These are phyloP conservation scores for Panzeria rudis DNA, from an alignment of 2,888 invertebrate genomes.

Conservation along the genomic window DNA sequence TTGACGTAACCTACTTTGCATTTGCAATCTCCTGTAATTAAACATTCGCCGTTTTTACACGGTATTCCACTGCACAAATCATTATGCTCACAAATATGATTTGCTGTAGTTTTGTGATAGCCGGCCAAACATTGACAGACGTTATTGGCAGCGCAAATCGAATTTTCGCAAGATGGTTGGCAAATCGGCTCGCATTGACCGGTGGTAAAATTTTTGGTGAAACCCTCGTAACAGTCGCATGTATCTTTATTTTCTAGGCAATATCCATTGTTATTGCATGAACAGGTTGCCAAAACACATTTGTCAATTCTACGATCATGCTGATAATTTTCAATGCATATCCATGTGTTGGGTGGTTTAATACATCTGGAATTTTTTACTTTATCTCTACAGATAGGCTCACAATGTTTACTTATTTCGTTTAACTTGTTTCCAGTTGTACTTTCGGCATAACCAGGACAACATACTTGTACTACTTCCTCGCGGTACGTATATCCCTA, in stretches of 20 bases:
- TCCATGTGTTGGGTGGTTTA: conserved; percentile 45
- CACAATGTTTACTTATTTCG: conserved; percentile 19
- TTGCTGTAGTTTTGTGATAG: conserved; percentile 31
- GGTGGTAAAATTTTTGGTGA: conserved; percentile 16
- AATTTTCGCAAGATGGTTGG: conserved; percentile 41
- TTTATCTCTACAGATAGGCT: conserved; percentile 46
- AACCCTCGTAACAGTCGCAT: conserved; percentile 60
- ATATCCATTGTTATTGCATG: conserved; percentile 46
- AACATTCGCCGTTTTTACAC: conserved; percentile 58
- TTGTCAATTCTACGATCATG: conserved; percentile 34
- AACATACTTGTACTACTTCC: conserved; percentile 17
- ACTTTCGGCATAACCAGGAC: conserved; percentile 26
- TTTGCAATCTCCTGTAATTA: conserved; percentile 52
- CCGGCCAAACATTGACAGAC: conserved; percentile 46
- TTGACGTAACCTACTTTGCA: conserved; percentile 62
- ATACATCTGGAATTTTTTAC: conserved; percentile 44
- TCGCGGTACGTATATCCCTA: conserved; percentile 6
- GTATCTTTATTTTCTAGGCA: conserved; percentile 32
- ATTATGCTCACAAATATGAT: conserved; percentile 53
- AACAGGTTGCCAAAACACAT: conserved; percentile 56
- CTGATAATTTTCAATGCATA: conserved; percentile 41
- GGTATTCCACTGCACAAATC: conserved; percentile 29
- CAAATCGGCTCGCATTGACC: conserved; percentile 46
- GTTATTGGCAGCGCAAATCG: conserved; percentile 46
- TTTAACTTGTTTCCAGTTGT: conserved; percentile 21